phyloP scores from a whole-genome alignment of 1,140 invertebrate species.

The Glomeris maerens region DNA sequence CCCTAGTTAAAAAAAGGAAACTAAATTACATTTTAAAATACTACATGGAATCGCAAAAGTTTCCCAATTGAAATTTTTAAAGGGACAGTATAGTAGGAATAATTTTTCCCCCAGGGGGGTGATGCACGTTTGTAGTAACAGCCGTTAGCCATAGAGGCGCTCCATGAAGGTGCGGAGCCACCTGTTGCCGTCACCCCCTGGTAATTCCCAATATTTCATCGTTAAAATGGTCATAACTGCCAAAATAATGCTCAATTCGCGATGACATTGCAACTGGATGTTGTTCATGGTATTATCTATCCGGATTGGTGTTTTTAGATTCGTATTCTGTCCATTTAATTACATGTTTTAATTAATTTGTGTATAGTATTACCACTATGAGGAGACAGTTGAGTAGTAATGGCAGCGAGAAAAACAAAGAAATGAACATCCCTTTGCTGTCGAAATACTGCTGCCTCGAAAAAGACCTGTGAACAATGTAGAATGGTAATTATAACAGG shows the following conservation, averaged over 20 bases:
- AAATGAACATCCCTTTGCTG: constrained; percentile 80
- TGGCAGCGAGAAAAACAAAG: constrained; percentile 75
- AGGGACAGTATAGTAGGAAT: constrained; percentile 1
- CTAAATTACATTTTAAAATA: neutral
- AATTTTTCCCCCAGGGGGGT: constrained; percentile 9
- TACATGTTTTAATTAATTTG: neutral
- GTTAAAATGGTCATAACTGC: neutral
- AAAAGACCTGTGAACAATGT: constrained; percentile 43
- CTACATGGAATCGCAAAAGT: constrained; percentile 13
- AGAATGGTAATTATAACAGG: neutral
- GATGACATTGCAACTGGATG: neutral
- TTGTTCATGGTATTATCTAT: neutral
- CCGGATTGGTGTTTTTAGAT: neutral
- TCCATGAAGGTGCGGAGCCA: neutral
- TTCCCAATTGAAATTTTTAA: neutral
- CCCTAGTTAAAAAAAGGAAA: constrained; percentile 44
- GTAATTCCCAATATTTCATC: constrained; percentile 6
- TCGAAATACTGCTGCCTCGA: constrained; percentile 85
- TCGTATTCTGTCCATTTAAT: neutral
- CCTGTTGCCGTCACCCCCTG: constrained; percentile 14
- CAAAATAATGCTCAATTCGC: neutral
- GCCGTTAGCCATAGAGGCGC: neutral
- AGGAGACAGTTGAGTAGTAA: constrained; percentile 80
- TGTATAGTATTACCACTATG: constrained; percentile 55
- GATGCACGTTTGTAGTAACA: constrained; percentile 9